Percentiles rank a stretch among this genome's conserved stretches.
Evolutionary conservation across 2,888 invertebrate species (phyloP).

Genomic region (Gastracanthus pulcherrimus): DNA sequence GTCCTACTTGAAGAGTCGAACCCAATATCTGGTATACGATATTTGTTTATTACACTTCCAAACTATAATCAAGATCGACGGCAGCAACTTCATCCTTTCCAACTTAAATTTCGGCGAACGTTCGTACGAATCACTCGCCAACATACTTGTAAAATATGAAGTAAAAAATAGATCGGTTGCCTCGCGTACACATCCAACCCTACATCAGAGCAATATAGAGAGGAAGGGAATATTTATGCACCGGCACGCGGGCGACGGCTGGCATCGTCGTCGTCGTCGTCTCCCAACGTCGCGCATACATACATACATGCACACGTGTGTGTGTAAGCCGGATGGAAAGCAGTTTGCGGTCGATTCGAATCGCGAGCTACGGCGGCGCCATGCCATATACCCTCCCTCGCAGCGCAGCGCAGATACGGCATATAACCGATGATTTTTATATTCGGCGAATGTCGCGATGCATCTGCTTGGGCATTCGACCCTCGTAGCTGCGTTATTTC

Average conservation of each 20-base stretch:
- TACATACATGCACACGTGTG: too few relatives aligned
- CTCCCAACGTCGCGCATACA: too few relatives aligned
- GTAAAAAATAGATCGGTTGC: constrained; percentile 8
- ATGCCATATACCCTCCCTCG: background rate
- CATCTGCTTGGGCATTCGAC: constrained; percentile 46
- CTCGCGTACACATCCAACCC: background rate
- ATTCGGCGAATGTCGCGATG: constrained; percentile 46
- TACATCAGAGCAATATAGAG: background rate
- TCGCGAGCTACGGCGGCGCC: background rate
- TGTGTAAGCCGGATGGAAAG: constrained; percentile 36
- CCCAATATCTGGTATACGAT: too few relatives aligned
- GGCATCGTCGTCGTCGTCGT: constrained; percentile 30
- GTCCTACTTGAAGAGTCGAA: too few relatives aligned
- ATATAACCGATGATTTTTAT: constrained; percentile 52
- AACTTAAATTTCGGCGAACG: background rate
- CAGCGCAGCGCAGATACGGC: background rate
- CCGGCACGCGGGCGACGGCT: background rate
- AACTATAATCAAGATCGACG: too few relatives aligned
- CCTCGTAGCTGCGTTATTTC: constrained; percentile 36
- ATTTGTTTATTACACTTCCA: too few relatives aligned
- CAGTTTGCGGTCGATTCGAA: constrained; percentile 52
- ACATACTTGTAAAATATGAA: constrained; percentile 5
- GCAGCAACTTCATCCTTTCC: too few relatives aligned
- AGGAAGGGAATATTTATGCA: constrained; percentile 47
- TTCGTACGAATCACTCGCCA: background rate